Base-by-base conservation (phyloP, 2,888 invertebrate genomes). In the Timema cristinae region DNA sequence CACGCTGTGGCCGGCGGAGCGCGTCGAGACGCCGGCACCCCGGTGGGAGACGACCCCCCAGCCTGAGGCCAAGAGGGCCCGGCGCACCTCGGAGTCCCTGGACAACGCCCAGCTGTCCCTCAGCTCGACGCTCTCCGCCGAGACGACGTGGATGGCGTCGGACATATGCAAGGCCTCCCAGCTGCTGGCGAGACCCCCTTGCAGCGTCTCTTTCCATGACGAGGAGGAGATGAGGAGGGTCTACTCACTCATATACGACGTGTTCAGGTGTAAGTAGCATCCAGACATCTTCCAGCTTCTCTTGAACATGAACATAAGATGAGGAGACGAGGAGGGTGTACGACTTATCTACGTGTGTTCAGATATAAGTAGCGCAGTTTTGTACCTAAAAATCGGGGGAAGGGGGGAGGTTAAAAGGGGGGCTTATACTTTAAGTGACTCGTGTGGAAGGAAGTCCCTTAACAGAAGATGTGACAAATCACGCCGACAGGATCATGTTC, bases 251-350 rank as follows among this genome's bases (percentile, higher is more conserved):
- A 32, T 32, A 1, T 32, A 32, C 32, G 32, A 32, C 32, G 32
- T 32, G 32, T 32, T 32, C 32, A 32, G 32, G 32, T 32, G 32
- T 32, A 32, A 32, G 32, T 32, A 32, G 32, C 32, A 32, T 4
- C 32, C 32, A 32, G 32, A 32, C 32, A 32, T 32, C 32, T 32
- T 4, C 32, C 32, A 32, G 32, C 32, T 32, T 32, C 32, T 32
- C 32, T 32, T 32, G 32, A 32, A 76, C 79, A 79, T 2, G 89
- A 91, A n/a, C n/a, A n/a, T n/a, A n/a, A 78, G 90, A 91, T 77
- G 90, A 90, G 71, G 90, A 91, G 79, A 91, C 91, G 90, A 83
- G 91, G 73, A 84, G 89, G 75, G 91, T 91, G 47, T 90, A 90
- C 77, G 51, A 89, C 91, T 76, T 91, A 91, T n/a, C 80, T 91